Conservation (phyloP, 2,113 vertebrate genomes). For the Toxostoma redivivum region DNA sequence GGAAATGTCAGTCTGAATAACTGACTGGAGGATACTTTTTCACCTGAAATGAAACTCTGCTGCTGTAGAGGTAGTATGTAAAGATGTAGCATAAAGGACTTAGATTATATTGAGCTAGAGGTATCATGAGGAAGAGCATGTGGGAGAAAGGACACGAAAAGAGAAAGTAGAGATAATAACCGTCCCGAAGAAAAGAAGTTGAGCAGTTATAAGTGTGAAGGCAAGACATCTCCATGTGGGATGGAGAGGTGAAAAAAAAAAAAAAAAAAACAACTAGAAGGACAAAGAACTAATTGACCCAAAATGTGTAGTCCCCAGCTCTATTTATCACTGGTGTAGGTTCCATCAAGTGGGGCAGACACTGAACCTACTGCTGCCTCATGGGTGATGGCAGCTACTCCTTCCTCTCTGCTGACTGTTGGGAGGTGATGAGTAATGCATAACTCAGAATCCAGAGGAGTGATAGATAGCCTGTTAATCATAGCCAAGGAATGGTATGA, state of each 20-base stretch:
- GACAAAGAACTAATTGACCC: background rate
- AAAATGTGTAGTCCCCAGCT: background rate
- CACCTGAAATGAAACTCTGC: background rate
- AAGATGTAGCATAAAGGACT: background rate
- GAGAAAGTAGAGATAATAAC: background rate
- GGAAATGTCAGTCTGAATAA: background rate
- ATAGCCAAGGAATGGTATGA: background rate
- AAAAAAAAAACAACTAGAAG: background rate
- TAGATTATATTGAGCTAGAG: background rate
- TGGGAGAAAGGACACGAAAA: background rate
- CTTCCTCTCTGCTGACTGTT: background rate
- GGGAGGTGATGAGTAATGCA: background rate
- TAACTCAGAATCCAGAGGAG: background rate
- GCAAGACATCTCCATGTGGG: background rate
- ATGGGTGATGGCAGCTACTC: background rate
- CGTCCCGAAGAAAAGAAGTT: background rate
- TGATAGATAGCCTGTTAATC: background rate
- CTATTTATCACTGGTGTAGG: rapidly evolving
- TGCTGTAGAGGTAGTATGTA: background rate
- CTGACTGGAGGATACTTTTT: background rate
- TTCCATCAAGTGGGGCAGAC: background rate
- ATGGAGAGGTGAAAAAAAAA: background rate
- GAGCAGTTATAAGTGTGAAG: background rate
- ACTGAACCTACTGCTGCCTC: background rate
- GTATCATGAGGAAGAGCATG: background rate